Conservation (phyloP, 2,797 vertebrate species). For the Gobionotothen gibberifrons region DNA sequence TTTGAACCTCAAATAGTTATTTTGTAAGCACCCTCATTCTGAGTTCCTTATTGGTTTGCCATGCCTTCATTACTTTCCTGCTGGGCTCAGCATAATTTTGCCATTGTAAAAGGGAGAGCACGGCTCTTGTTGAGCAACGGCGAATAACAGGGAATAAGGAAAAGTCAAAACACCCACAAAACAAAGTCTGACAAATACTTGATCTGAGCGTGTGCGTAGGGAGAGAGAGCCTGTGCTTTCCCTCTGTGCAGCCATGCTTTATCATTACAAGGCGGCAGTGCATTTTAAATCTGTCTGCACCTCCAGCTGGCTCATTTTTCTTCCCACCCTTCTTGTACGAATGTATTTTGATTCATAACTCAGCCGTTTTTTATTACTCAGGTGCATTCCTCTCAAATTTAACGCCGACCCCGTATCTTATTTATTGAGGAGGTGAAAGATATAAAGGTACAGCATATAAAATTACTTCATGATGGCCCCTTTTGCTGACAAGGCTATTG, state of each 20-base stretch:
- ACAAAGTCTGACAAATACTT: conserved; percentile 64
- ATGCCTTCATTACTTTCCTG: conserved; percentile 64
- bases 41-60: conserved; percentile 55
- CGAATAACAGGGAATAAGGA: conserved; percentile 65
- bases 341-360: conserved; percentile 74
- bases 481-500: conserved; percentile 75
- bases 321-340: conserved; percentile 36
- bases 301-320: conserved; percentile 54
- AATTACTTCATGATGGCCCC: conserved; percentile 65
- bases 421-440: conserved; percentile 74
- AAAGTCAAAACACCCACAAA: conserved; percentile 54
- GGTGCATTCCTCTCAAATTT: conserved; percentile 70
- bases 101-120: conserved; percentile 31
- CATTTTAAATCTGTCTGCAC: conserved; percentile 66
- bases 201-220: conserved; percentile 27
- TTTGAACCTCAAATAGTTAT: conserved; percentile 60
- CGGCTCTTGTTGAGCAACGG: conserved; percentile 48
- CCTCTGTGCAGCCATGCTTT: conserved; percentile 46
- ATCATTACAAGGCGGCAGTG: conserved; percentile 64
- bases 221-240: conserved; percentile 28
- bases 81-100: conserved; percentile 67
- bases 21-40: conserved; percentile 56
- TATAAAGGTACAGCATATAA: conserved; percentile 61
- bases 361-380: conserved; percentile 63
- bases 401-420: conserved; percentile 64